A percentile compares a stretch with the other conserved stretches of the same genome.
Evolutionary conservation across 2,113 vertebrate genomes (phyloP).

Genomic region (Aptenodytes patagonicus): DNA sequence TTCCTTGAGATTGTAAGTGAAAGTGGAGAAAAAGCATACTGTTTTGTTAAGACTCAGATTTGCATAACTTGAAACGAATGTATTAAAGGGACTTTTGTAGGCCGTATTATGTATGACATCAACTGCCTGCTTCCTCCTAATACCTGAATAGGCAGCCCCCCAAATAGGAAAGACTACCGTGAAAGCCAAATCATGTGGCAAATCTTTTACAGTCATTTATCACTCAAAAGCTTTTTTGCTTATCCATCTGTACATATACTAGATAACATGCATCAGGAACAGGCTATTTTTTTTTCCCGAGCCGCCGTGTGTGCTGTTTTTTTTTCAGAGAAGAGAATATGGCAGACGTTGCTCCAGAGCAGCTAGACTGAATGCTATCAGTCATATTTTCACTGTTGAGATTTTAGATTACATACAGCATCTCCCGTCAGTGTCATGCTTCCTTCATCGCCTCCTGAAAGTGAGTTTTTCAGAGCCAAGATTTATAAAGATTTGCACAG

Average conservation of each 20-base stretch:
- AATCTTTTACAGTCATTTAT: neutral
- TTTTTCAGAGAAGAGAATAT: neutral
- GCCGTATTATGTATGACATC: neutral
- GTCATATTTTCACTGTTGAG: neutral
- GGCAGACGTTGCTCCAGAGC: neutral
- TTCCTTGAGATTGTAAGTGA: neutral
- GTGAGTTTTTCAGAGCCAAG: neutral
- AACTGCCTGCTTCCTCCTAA: neutral
- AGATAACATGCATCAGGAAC: neutral
- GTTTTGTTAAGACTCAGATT: neutral
- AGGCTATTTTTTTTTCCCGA: fast-evolving
- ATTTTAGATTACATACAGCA: neutral
- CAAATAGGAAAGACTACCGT: neutral
- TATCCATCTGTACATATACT: neutral
- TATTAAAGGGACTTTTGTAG: neutral
- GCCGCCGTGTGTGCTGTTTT: fast-evolving
- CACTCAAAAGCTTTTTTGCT: neutral
- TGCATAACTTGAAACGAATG: neutral
- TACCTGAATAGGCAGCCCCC: neutral
- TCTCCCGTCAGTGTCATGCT: neutral
- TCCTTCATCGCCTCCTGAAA: neutral
- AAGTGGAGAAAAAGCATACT: neutral
- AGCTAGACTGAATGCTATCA: neutral
- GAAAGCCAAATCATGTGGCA: neutral
- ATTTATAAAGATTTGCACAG: neutral